These are phyloP conservation scores for Coelopa frigida DNA, from an alignment of 1,140 invertebrate genomes.

Conservation along the genomic window DNA sequence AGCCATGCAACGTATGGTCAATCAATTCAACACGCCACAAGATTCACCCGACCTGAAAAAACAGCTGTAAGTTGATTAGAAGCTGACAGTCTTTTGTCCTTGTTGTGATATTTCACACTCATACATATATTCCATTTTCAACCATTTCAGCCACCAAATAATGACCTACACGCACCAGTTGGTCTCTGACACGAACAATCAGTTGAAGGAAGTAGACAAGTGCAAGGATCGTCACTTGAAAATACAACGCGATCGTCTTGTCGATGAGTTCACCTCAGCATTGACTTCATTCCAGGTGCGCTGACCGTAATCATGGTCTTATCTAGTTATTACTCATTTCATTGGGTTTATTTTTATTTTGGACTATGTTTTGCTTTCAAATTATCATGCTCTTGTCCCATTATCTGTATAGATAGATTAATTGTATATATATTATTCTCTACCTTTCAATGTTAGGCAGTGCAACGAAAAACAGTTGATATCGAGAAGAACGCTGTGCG, in stretches of 20 bases:
- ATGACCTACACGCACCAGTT: conserved; percentile 93
- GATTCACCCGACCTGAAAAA: conserved; percentile 82
- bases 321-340: not conserved
- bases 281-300: conserved; percentile 78
- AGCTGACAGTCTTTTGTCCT: not conserved
- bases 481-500: conserved; percentile 39
- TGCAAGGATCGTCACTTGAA: conserved; percentile 72
- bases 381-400: not conserved
- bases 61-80: conserved; percentile 68
- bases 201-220: conserved; percentile 64
- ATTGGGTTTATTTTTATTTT: not conserved
- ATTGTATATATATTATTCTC: not conserved
- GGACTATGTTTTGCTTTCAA: too few species aligned
- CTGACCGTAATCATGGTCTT: not conserved
- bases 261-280: conserved; percentile 90
- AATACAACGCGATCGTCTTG: conserved; percentile 83
- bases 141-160: conserved; percentile 72
- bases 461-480: conserved; percentile 43
- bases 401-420: not conserved
- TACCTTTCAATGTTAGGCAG: conserved; percentile 17
- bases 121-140: not conserved
- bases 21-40: conserved; percentile 80
- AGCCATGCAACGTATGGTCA: conserved; percentile 91
- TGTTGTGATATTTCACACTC: not conserved
- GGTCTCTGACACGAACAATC: conserved; percentile 85